phyloP scores from a whole-genome alignment of 2,888 invertebrate species.

The Ormia ochracea region DNA sequence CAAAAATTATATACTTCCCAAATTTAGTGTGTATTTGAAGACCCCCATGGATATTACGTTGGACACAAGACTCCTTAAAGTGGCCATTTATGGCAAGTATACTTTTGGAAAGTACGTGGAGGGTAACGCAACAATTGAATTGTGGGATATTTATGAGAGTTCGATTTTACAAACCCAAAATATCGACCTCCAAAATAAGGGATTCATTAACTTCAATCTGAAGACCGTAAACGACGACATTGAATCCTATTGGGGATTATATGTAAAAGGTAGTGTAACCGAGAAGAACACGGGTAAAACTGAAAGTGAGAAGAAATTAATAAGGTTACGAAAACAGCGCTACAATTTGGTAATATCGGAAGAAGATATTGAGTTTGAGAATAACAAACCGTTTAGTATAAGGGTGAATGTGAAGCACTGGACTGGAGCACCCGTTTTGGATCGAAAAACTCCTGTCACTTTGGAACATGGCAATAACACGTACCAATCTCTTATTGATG shows the following conservation, averaged over 20 bases:
- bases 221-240: conserved; percentile 79
- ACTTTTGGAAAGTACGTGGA: conserved; percentile 91
- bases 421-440: conserved; percentile 26
- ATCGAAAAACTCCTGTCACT: conserved; percentile 4
- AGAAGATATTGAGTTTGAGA: conserved; percentile 13
- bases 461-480: conserved; percentile 26
- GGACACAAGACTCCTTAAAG: conserved; percentile 84
- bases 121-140: conserved; percentile 84
- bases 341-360: neutral
- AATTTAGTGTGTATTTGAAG: conserved; percentile 91
- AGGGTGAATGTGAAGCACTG: conserved; percentile 37
- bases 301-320: conserved; percentile 84
- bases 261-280: conserved; percentile 90
- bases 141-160: neutral
- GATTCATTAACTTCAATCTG: conserved; percentile 79
- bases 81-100: conserved; percentile 79
- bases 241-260: conserved; percentile 58
- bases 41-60: conserved; percentile 89
- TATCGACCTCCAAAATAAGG: conserved; percentile 86
- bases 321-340: neutral
- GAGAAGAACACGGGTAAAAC: conserved; percentile 89
- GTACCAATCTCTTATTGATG: conserved; percentile 1
- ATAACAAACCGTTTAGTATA: conserved; percentile 26
- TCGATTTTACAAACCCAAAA: conserved; percentile 83
- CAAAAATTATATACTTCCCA: conserved; percentile 93